Evolutionary conservation across 2,888 invertebrate genomes (phyloP).

Genomic region (Graphium colonna): DNA sequence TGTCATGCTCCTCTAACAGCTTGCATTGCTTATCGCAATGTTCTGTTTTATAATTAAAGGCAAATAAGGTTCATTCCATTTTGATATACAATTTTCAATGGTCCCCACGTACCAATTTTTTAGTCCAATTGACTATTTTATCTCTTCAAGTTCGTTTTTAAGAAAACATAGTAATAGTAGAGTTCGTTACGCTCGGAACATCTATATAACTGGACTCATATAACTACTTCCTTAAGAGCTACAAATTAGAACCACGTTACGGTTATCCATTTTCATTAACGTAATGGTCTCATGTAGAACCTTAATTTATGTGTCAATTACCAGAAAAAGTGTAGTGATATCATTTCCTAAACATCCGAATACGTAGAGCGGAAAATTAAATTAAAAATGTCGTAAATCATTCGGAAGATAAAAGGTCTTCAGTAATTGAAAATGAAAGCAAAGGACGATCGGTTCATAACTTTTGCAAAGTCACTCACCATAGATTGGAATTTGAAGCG

Average conservation of each 20-base stretch:
- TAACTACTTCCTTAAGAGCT: slow-evolving; percentile 67
- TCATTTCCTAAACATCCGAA: slow-evolving; percentile 22
- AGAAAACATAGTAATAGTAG: no score
- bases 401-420: slow-evolving; percentile 63
- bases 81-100: no score
- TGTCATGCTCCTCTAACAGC: slow-evolving; percentile 24
- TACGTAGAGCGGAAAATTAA: slow-evolving; percentile 15
- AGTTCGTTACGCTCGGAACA: slow-evolving; percentile 67
- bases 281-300: neutral
- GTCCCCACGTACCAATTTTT: no score
- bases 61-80: neutral
- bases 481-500: slow-evolving; percentile 68
- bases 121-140: no score
- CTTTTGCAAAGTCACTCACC: slow-evolving; percentile 64
- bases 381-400: slow-evolving; percentile 53
- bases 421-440: slow-evolving; percentile 66
- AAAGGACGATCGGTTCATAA: slow-evolving; percentile 48
- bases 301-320: neutral
- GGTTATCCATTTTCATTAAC: neutral
- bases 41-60: slow-evolving; percentile 1
- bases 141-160: no score
- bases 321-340: slow-evolving; percentile 15
- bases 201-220: slow-evolving; percentile 65
- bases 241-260: slow-evolving; percentile 27
- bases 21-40: slow-evolving; percentile 7